Base-by-base conservation (phyloP, 2,888 invertebrate genomes). In the Drosophila hamatofila region DNA sequence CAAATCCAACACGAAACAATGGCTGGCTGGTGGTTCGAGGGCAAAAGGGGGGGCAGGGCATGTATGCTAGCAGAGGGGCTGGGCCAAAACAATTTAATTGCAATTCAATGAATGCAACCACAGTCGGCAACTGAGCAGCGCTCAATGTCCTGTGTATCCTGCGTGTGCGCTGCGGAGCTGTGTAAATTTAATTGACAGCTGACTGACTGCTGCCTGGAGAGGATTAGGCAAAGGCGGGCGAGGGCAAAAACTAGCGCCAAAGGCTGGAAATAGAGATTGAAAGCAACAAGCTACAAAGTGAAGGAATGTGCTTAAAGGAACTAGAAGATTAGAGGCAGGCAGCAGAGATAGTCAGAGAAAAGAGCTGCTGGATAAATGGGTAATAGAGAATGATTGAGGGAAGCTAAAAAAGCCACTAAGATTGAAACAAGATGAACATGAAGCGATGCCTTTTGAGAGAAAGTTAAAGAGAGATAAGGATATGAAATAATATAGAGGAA, bases 1-100 rank as follows among this genome's bases (percentile, higher is more conserved):
- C 85, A 89, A 88, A 89, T 89, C 81, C 88, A 72, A 62, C 72
- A 78, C 63, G 73, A 78, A 71, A 72, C 84, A 72, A 68, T 72
- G 51, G 21, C 42, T 18, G 16, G 18, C 21, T 16, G n/a, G n/a
- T n/a, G n/a, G n/a, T n/a, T n/a, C n/a, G 30, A 16, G 21, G 11
- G 33, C 6, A 27, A 25, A 14, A 37, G 12, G 8, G 21, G 18
- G n/a, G 51, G n/a, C n/a, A 25, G 16, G 37, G 30, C n/a, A 48
- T 11, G 16, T 16, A 11, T n/a, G n/a, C 11, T 16, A 41, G 14
- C 16, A 1, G 46, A n/a, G 46, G 30, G 39, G 27, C 42, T 48
- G 67, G 62, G 61, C 51, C 27, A 49, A 49, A 52, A 68, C 79
- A 84, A 81, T 81, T 89, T 82, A 85, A 89, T 89, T 88, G 89